Evolutionary conservation across 1,140 invertebrate species (phyloP).

Genomic region (Aphis gossypii): DNA sequence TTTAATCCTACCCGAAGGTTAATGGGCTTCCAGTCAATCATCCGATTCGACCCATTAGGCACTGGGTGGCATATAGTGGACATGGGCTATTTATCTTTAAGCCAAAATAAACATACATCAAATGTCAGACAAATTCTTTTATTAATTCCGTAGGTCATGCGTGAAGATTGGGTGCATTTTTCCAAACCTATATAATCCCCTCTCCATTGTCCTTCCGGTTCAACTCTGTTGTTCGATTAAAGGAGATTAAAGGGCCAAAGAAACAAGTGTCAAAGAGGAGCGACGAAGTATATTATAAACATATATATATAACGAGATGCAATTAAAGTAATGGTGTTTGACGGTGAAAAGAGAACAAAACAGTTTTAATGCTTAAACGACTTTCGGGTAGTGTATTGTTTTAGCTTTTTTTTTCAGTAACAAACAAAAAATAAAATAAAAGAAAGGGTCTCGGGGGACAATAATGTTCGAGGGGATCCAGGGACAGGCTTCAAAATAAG

Average conservation of each 20-base stretch:
- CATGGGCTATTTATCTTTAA: conserved; percentile 31
- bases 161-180: conserved; percentile 50
- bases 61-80: conserved; percentile 42
- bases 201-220: background rate
- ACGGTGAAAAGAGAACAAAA: conserved; percentile 47
- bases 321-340: conserved; percentile 57
- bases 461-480: conserved; percentile 39
- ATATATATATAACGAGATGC: conserved; percentile 40
- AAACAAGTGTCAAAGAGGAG: conserved; percentile 45
- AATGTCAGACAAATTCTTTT: conserved; percentile 48
- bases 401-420: conserved; percentile 51
- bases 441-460: conserved; percentile 37
- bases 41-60: conserved; percentile 54
- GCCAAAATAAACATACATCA: conserved; percentile 48
- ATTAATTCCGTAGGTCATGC: conserved; percentile 43
- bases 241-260: conserved; percentile 39
- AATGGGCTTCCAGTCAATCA: conserved; percentile 55
- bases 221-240: background rate
- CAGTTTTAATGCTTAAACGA: conserved; percentile 57
- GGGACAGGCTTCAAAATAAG: conserved; percentile 60
- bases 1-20: conserved; percentile 50
- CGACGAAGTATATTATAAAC: background rate
- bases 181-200: background rate
- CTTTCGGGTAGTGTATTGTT: conserved; percentile 58
- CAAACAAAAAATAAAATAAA: conserved; percentile 57